These are phyloP conservation scores for Temnothorax unifasciatus DNA, from an alignment of 2,888 invertebrate genomes.

Conservation along the genomic window DNA sequence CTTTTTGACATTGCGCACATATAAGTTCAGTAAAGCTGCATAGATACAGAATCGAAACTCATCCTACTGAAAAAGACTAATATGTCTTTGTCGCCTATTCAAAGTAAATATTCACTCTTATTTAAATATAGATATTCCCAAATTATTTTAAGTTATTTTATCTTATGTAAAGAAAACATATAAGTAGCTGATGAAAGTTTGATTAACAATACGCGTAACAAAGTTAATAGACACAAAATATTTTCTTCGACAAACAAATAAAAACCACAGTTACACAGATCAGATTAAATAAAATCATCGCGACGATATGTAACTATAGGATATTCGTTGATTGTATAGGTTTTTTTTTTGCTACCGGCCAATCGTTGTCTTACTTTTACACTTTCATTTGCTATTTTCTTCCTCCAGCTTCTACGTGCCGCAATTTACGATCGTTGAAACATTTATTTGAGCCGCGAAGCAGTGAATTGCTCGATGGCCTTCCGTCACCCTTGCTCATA, in stretches of 20 bases:
- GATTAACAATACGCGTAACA: not conserved
- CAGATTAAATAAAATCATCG: constrained; percentile 62
- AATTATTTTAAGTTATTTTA: not conserved
- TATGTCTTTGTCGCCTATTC: not conserved
- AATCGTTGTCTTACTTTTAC: constrained; percentile 24
- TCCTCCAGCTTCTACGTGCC: not conserved
- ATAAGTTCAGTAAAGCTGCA: not conserved
- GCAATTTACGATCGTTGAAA: constrained; percentile 33
- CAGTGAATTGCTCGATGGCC: constrained; percentile 42
- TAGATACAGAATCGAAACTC: not conserved
- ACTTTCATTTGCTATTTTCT: constrained; percentile 26
- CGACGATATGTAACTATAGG: constrained; percentile 64
- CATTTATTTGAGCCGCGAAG: constrained; percentile 43
- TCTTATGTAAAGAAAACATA: not conserved
- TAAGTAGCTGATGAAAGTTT: not conserved
- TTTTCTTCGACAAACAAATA: constrained; percentile 42
- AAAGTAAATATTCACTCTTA: not conserved
- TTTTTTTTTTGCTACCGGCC: constrained; percentile 56
- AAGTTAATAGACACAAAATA: not conserved
- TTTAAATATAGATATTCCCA: not conserved
- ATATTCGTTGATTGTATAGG: constrained; percentile 53
- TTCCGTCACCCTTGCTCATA: constrained; percentile 33
- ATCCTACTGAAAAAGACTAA: not conserved
- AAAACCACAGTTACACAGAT: no score
- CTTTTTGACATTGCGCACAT: not conserved